Evolutionary conservation across 2,113 vertebrate species (phyloP), one percentile per base, ranked within the genome.

Genomic region (Syngnathoides biaculeatus): DNA sequence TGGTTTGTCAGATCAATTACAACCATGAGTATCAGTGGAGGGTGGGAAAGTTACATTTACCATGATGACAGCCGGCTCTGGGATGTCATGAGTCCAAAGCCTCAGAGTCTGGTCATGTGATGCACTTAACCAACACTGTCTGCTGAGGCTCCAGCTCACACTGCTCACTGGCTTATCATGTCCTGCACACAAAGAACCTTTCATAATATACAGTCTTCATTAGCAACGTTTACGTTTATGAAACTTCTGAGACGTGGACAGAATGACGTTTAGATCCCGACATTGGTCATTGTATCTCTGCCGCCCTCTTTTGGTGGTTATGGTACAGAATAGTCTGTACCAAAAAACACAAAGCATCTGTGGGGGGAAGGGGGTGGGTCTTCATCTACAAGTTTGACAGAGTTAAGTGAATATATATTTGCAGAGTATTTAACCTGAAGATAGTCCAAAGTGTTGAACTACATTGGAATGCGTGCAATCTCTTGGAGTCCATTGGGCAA

Each of bases 131-230:
- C 95, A 88, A 90, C 89, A 93, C 65, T 86, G 90, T 76, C 86
- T 89, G 71, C 91, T 79, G 35, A 92, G 93, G 86, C 95, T 96
- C 94, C 96, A 95, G 71, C 83, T 89, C 79, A 96, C 77, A 45
- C 86, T 85, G 71, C 79, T 92, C 86, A 96, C 86, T 1, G 92
- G 89, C 78, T 92, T 93, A 71, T 93, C 88, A 5, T 96, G 95
- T 69, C 94, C 96, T 96, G 81, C 59, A 74, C 10, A 66, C 62
- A 86, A 75, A 83, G 17, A 55, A 62, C 57, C 2, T 9, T 57
- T 71, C 67, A 22, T 66, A 73, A 61, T 71, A 69, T 57, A 64
- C n/a, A 70, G 56, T 5, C 39, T 65, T 56, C 64, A 65, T 63
- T 48, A 61, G 59, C 56, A 81, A 69, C 65, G 78, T 77, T 81